These are phyloP conservation scores for Leucophenga montana DNA, from an alignment of 2,888 invertebrate genomes.

Conservation along the genomic window DNA sequence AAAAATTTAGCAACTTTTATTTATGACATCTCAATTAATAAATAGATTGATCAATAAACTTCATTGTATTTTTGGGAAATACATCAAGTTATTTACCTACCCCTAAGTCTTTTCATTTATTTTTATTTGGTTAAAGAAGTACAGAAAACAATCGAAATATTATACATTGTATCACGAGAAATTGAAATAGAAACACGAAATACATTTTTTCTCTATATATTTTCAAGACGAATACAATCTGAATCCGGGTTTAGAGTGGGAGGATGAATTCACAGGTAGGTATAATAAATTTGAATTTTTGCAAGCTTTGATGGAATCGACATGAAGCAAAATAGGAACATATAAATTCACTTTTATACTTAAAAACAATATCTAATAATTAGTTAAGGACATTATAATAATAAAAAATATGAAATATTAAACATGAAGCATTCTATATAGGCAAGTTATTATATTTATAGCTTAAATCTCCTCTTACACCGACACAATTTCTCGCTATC, in stretches of 20 bases:
- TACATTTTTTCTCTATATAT: conserved; percentile 72
- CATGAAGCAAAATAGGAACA: conserved; percentile 74
- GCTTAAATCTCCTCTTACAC: too few species aligned
- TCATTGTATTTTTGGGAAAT: conserved; percentile 34
- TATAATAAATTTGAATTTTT: conserved; percentile 53
- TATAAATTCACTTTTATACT: conserved; percentile 57
- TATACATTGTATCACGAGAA: too few species aligned
- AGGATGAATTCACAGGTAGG: conserved; percentile 99
- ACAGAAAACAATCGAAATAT: conserved; percentile 39
- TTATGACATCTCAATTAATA: too few species aligned
- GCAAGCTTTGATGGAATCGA: conserved; percentile 70
- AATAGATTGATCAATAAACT: not conserved
- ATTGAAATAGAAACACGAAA: conserved; percentile 43
- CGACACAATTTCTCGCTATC: too few species aligned
- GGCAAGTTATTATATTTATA: too few species aligned
- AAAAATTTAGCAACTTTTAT: too few species aligned
- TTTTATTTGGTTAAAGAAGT: conserved; percentile 30
- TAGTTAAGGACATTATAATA: conserved; percentile 8
- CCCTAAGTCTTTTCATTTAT: conserved; percentile 37
- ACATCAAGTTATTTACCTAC: conserved; percentile 13
- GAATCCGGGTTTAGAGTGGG: conserved; percentile 99
- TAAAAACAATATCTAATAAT: conserved; percentile 25
- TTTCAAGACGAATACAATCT: conserved; percentile 99
- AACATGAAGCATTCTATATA: conserved; percentile 18
- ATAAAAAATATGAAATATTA: conserved; percentile 28